A percentile compares a stretch with the other conserved stretches of the same genome.
phyloP scores from a whole-genome alignment of 2,113 vertebrate species.

The Cyphomyrus discorhynchus region DNA sequence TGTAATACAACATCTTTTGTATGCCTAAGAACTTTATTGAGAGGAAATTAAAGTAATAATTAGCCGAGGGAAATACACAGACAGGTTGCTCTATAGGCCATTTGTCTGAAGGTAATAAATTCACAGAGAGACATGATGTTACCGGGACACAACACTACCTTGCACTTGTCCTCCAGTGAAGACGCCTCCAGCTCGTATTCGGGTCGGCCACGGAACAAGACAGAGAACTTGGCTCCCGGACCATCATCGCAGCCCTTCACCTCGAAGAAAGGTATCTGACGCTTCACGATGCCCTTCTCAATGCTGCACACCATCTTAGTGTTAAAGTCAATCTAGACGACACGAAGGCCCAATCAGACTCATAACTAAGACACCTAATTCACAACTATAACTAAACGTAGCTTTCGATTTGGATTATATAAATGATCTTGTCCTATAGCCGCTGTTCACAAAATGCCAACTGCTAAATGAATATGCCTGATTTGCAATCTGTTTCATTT shows the following conservation, averaged over 20 bases:
- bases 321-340: conserved; percentile 67
- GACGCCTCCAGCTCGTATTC: conserved; percentile 65
- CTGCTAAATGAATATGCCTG: background rate
- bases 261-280: conserved; percentile 60
- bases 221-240: conserved; percentile 52
- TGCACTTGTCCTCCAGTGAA: conserved; percentile 61
- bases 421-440: background rate
- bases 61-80: background rate
- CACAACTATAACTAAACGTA: background rate
- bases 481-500: background rate
- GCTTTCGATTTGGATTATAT: background rate
- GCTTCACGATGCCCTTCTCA: conserved; percentile 67
- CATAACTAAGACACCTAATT: background rate
- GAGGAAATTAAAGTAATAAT: background rate
- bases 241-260: conserved; percentile 62
- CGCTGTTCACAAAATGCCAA: background rate
- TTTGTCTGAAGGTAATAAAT: background rate
- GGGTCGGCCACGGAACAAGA: conserved; percentile 56
- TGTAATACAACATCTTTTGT: background rate
- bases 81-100: background rate
- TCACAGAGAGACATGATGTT: background rate
- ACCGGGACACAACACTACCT: conserved; percentile 38
- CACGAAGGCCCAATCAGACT: background rate
- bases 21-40: background rate
- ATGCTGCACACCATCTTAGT: conserved; percentile 66